These are phyloP conservation scores for Meteorus sp. DNA, from an alignment of 1,140 invertebrate species.

Conservation along the genomic window DNA sequence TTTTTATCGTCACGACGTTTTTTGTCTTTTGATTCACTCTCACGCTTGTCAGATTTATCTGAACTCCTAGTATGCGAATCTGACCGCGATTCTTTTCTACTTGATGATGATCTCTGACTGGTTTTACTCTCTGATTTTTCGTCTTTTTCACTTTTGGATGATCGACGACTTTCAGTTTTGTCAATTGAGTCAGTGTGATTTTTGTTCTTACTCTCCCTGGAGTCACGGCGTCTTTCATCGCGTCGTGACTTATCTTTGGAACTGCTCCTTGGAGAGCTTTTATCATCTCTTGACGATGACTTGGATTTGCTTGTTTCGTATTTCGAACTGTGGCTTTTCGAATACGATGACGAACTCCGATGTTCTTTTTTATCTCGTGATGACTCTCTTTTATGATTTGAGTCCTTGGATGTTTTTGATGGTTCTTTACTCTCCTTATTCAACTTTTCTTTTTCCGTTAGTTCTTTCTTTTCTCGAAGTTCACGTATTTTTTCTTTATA, in stretches of 20 bases:
- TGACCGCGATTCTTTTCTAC: background rate
- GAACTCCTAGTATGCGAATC: background rate
- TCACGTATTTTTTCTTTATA: constrained; percentile 58
- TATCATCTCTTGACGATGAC: constrained; percentile 28
- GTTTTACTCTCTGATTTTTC: constrained; percentile 29
- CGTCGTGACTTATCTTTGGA: constrained; percentile 32
- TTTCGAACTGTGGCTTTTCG: constrained; percentile 27
- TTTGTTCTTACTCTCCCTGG: constrained; percentile 31
- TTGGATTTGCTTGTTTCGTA: constrained; percentile 18
- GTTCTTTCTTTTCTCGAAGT: constrained; percentile 54
- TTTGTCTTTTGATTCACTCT: constrained; percentile 44
- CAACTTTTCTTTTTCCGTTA: constrained; percentile 56
- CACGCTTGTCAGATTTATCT: constrained; percentile 6
- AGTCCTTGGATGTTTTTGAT: constrained; percentile 33
- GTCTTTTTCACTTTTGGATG: constrained; percentile 37
- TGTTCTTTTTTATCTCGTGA: constrained; percentile 48
- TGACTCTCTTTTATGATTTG: constrained; percentile 43
- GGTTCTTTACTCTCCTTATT: constrained; percentile 41
- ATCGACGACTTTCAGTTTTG: constrained; percentile 28
- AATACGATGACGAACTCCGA: constrained; percentile 18
- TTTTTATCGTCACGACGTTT: constrained; percentile 54
- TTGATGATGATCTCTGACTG: background rate
- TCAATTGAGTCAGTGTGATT: constrained; percentile 32
- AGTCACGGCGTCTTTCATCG: constrained; percentile 27
- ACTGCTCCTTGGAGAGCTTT: constrained; percentile 31